Base-by-base conservation (phyloP, 2,113 vertebrate genomes). In the Syngnathoides biaculeatus region DNA sequence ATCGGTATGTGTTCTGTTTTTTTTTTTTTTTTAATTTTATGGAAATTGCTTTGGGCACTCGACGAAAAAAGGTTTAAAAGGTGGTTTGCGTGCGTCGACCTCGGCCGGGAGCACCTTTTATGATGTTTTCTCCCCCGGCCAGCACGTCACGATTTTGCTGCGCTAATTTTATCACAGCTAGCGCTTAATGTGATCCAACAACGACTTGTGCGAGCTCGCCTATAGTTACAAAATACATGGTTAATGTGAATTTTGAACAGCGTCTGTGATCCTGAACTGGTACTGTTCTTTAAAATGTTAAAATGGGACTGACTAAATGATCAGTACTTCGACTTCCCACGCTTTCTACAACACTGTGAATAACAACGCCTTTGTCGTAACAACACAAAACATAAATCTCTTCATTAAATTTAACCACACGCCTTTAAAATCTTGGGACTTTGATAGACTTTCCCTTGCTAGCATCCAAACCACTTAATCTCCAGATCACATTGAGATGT, bases 361-460 rank as follows among this genome's bases (percentile, higher is more conserved):
- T 82, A 74, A 83, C 78, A 82, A 65, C 35, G 6, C 60, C 47
- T 71, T 74, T 78, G 80, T 78, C 66, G 52, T 78, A 73, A 84
- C 81, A 84, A 69, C 66, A 75, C 74, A 82, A 86, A 81, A 81
- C 71, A 62, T 63, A 74, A 77, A 73, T 82, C 77, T 60, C 80
- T 83, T 82, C 58, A 76, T 87, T 75, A 79, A 84, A 72, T 82
- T 75, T 75, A 65, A 79, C 73, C 65, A 42, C 66, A 45, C 64
- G 65, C 48, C 77, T 62, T 62, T 68, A 58, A 78, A 81, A 77
- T 64, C 59, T 24, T 35, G 48, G 40, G 38, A 45, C 42, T 53
- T 66, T 10, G 15, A 74, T 71, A 42, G 53, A 13, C 56, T 64
- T 52, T 56, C n/a, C n/a, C 64, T 30, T 60, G 39, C 56, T 53